Evolutionary conservation across 2,797 vertebrate species (phyloP), one percentile per base, ranked within the genome.

Genomic region (Carapus acus): DNA sequence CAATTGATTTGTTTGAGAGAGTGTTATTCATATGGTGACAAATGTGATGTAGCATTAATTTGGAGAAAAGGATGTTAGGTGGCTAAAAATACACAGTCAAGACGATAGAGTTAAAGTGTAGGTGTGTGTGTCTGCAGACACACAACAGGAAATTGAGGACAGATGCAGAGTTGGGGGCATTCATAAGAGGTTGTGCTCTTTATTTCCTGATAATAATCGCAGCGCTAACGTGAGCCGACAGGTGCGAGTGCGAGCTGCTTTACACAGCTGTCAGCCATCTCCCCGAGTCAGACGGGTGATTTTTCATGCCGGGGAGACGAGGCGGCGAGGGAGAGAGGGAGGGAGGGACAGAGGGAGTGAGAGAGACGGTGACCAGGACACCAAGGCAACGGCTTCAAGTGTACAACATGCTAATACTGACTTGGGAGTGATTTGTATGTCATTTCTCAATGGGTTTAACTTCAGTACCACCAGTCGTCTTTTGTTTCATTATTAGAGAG

Each of bases 181-280:
- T 44, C 48, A 27, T 49, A 42, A 51, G 20, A 46, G 60, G 43
- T 34, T 4, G 61, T 55, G 68, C 75, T 57, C 72, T 76, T 65
- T 64, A 49, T 73, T 66, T 65, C 22, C 43, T 8, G 47, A 56
- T 57, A 82, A 68, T 74, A 71, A 85, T 82, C 44, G 24, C 49
- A 60, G 40, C 41, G 18, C 43, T 82, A 62, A 85, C 75, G 67
- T 27, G 74, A 74, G 42, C 13, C 48, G 83, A 85, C 81, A 83
- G 74, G 78, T 82, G 74, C 53, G 61, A 80, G 72, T 29, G 67
- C 62, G 79, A 41, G 65, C 58, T 31, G 58, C 67, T 71, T 71
- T 56, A 74, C 77, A 71, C 83, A 85, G 75, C 81, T 83, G 83
- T 79, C 75, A 62, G 69, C 75, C 71, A 57, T 82, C 76, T 67